phyloP scores from a whole-genome alignment of 2,113 vertebrate species.

The Myotis yumanensis region DNA sequence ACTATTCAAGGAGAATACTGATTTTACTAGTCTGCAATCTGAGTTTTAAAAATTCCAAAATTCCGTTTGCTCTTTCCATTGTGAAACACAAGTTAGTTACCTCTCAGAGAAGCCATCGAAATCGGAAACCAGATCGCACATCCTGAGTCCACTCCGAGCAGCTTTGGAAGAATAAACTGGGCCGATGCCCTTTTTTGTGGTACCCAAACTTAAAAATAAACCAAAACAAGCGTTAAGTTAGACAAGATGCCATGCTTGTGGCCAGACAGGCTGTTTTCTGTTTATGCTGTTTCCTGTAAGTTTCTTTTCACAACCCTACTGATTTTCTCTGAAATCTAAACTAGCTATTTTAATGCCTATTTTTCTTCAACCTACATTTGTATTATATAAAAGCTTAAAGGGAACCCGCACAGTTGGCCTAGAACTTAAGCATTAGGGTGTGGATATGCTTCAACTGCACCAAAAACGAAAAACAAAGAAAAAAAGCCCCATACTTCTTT shows the following conservation, averaged over 20 bases:
- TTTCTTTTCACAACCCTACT: not conserved
- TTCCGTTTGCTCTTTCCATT: not conserved
- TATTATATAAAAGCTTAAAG: no score
- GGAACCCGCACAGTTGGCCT: not conserved
- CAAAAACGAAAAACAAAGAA: constrained; percentile 33
- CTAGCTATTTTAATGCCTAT: not conserved
- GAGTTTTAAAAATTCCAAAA: not conserved
- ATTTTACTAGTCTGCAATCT: not conserved
- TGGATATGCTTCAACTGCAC: not conserved
- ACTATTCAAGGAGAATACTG: constrained; percentile 27
- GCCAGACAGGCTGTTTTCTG: not conserved
- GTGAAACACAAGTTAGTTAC: constrained; percentile 81
- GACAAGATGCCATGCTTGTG: not conserved
- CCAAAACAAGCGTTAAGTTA: constrained; percentile 58
- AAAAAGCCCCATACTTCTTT: constrained; percentile 91
- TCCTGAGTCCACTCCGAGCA: constrained; percentile 95
- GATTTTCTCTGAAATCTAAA: constrained; percentile 41
- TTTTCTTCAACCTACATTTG: constrained; percentile 11
- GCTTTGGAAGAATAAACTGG: constrained; percentile 98
- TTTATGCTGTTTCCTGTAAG: constrained; percentile 37
- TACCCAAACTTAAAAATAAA: constrained; percentile 90
- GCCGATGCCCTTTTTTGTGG: constrained; percentile 98
- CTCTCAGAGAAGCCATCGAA: constrained; percentile 96
- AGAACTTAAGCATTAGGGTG: not conserved
- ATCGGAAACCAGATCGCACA: constrained; percentile 97